Conservation (phyloP, 2,113 vertebrate species). For the Tamias sibiricus region DNA sequence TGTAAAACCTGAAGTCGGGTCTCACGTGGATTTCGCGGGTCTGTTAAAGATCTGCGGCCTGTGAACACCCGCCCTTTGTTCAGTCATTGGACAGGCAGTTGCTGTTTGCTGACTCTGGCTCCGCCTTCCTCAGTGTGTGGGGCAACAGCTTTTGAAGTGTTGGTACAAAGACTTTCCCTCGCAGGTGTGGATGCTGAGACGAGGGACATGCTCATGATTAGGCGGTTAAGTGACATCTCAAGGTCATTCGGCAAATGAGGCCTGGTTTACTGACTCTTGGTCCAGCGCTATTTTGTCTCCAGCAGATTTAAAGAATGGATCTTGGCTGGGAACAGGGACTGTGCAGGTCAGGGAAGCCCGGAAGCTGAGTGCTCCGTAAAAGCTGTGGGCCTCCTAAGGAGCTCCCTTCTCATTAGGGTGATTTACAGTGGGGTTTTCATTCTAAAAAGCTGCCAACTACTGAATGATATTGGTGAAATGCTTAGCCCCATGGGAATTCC, state of each 20-base stretch:
- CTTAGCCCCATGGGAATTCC: neutral
- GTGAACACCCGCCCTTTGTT: too few species aligned
- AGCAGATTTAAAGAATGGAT: neutral
- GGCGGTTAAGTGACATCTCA: neutral
- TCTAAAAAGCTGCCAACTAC: neutral
- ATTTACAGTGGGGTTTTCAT: neutral
- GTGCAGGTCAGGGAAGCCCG: neutral
- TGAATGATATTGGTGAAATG: neutral
- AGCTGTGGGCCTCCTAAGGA: neutral
- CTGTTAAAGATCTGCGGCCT: neutral
- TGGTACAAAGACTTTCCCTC: neutral
- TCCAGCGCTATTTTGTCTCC: fast-evolving
- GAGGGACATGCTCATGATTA: neutral
- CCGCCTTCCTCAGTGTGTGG: fast-evolving
- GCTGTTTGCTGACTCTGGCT: neutral
- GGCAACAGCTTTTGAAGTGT: neutral
- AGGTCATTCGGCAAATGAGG: fast-evolving
- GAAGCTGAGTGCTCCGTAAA: neutral
- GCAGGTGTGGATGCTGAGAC: neutral
- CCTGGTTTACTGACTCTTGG: neutral
- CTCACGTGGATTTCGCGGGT: fast-evolving
- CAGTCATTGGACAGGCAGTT: neutral
- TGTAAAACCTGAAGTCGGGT: neutral
- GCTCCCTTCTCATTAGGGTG: neutral
- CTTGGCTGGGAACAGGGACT: neutral